phyloP scores from a whole-genome alignment of 2,113 vertebrate species.

The Trematocara unimaculatum region DNA sequence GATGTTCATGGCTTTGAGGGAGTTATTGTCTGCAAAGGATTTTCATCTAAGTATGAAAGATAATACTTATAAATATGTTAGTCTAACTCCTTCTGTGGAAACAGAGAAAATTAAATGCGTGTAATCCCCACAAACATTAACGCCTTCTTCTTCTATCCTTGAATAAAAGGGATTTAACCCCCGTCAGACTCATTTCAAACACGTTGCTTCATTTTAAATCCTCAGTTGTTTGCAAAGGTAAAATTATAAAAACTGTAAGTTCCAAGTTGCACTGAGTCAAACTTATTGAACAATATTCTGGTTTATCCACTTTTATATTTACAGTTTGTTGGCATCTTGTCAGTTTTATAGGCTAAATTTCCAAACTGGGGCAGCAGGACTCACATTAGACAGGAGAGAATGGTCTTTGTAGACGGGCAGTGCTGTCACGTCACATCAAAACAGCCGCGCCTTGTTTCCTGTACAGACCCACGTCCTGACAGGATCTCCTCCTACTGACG shows the following conservation, averaged over 20 bases:
- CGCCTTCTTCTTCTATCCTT: neutral
- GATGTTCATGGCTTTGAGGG: neutral
- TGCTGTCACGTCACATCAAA: neutral
- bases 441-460: neutral
- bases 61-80: neutral
- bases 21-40: neutral
- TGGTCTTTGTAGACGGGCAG: neutral
- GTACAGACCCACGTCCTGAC: neutral
- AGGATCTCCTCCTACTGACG: neutral
- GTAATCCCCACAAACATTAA: neutral
- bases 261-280: neutral
- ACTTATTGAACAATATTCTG: neutral
- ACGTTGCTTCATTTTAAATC: neutral
- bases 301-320: neutral
- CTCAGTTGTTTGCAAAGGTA: neutral
- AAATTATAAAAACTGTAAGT: neutral
- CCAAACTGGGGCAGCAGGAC: neutral
- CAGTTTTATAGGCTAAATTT: neutral
- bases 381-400: neutral
- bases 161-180: neutral
- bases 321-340: neutral
- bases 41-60: neutral
- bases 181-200: neutral
- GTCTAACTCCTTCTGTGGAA: neutral
- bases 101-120: neutral